Base-by-base conservation (phyloP, 35 echinoderm and acorn worm species). In the Ophioderma brevispina region DNA sequence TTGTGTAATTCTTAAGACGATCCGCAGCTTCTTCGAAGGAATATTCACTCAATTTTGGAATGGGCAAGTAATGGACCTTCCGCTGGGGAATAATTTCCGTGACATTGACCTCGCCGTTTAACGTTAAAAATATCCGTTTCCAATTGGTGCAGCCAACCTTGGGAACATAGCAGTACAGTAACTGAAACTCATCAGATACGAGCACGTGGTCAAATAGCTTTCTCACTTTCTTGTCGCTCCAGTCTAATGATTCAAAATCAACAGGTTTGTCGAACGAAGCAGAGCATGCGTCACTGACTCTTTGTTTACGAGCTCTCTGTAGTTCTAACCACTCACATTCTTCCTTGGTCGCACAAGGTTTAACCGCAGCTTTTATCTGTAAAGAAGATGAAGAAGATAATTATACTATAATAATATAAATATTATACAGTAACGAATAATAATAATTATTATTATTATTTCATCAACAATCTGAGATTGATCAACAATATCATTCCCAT, bases 91-190 rank as follows among this genome's bases (percentile, higher is more conserved):
- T 36, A 52, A 64, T n/a, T 30, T 80, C 38, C 2, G 77, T 59
- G 19, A 30, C 40, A 28, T 52, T 32, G 4, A 79, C 52, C 1
- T 76, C 49, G 25, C 82, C 90, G 25, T 86, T 39, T 6, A 92
- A 56, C 3, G 77, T 43, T 18, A 92, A 52, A 80, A 92, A 80
- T n/a, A 92, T 49, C 31, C 90, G 36, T 46, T 85, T 85, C 90
- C 90, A 92, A 55, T 92, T 92, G 0, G 90, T 79, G 76, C 82
- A 86, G 0, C 75, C 90, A 55, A 79, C 76, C 34, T 92, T 92
- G 31, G 82, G 82, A 31, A 92, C 52, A 39, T 85, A 85, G 42
- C 83, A 87, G 52, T 86, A 92, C 1, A 92, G 39, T 19, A 92
- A 32, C 43, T 80, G 76, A 78, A 86, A 78, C 32, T 75, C 36